phyloP scores from a whole-genome alignment of 2,888 invertebrate species.

The Pachliopta kotzebuea region DNA sequence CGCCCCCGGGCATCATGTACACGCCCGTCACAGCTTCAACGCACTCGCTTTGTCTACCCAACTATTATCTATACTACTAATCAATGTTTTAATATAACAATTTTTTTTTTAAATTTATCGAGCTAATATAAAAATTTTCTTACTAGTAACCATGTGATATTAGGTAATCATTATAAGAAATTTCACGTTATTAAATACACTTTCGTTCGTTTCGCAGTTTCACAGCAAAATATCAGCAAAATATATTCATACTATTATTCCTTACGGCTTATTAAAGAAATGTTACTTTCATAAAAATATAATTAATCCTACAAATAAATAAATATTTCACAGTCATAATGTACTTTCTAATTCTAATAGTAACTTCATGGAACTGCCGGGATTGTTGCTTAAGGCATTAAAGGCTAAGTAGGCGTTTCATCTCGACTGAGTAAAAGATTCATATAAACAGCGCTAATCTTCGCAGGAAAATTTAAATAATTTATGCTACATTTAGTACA shows the following conservation, averaged over 20 bases:
- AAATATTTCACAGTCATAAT: slow-evolving; percentile 35
- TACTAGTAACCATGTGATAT: background rate
- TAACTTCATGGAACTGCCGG: slow-evolving; percentile 22
- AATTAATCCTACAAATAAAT: background rate
- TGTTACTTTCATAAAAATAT: background rate
- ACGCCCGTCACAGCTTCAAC: slow-evolving; percentile 60
- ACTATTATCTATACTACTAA: slow-evolving; percentile 69
- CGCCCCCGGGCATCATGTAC: slow-evolving; percentile 51
- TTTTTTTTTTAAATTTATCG: slow-evolving; percentile 16
- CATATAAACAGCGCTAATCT: slow-evolving; percentile 2
- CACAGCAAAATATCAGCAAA: background rate
- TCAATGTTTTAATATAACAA: slow-evolving; percentile 47
- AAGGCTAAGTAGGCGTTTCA: slow-evolving; percentile 38
- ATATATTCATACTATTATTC: too few species aligned
- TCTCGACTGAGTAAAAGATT: slow-evolving; percentile 27
- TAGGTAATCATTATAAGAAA: too few species aligned
- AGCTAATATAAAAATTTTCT: background rate
- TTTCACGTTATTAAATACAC: background rate
- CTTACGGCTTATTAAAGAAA: too few species aligned
- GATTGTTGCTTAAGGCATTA: slow-evolving; percentile 37
- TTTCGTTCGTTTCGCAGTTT: background rate
- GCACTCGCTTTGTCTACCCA: slow-evolving; percentile 69
- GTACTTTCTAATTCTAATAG: slow-evolving; percentile 40
- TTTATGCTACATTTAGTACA: background rate
- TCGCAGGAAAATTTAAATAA: background rate